These are phyloP conservation scores for Prosopocoilus inquinatus DNA, from an alignment of 2,888 invertebrate species.

Conservation along the genomic window DNA sequence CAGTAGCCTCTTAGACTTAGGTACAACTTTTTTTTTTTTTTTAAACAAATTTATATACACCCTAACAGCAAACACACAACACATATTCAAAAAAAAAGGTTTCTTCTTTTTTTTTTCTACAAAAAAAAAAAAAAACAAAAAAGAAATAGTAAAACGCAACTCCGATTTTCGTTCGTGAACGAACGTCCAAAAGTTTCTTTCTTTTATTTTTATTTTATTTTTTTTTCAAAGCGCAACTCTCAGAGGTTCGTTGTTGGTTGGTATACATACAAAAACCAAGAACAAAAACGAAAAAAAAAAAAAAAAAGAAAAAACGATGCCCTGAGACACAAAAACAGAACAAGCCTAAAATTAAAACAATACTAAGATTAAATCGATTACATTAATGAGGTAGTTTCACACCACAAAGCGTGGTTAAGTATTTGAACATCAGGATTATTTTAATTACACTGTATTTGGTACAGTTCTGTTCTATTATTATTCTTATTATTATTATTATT, in stretches of 20 bases:
- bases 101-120: too few relatives aligned
- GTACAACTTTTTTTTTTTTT: slow-evolving; percentile 12
- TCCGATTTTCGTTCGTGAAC: slow-evolving; percentile 5
- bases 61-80: slow-evolving; percentile 13
- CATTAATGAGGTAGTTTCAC: slow-evolving; percentile 44
- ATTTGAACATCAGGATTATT: slow-evolving; percentile 35
- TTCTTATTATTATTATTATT: too few relatives aligned
- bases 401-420: slow-evolving; percentile 35
- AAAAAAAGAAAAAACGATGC: slow-evolving; percentile 31
- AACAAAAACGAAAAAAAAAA: too few relatives aligned
- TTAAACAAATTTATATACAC: slow-evolving; percentile 7
- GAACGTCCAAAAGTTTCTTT: slow-evolving; percentile 7
- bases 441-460: neutral
- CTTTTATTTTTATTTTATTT: neutral
- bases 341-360: slow-evolving; percentile 35
- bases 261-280: too few relatives aligned
- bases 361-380: slow-evolving; percentile 35
- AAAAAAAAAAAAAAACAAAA: too few relatives aligned
- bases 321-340: slow-evolving; percentile 44
- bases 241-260: slow-evolving; percentile 12
- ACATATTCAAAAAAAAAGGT: slow-evolving; percentile 11
- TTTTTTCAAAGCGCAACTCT: neutral
- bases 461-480: too few relatives aligned
- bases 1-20: slow-evolving; percentile 12
- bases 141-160: too few relatives aligned